Percentiles rank a stretch among this genome's conserved stretches.
These are phyloP conservation scores for human DNA, from an alignment of 2,113 vertebrate genomes.

Conservation along the genomic window DNA sequence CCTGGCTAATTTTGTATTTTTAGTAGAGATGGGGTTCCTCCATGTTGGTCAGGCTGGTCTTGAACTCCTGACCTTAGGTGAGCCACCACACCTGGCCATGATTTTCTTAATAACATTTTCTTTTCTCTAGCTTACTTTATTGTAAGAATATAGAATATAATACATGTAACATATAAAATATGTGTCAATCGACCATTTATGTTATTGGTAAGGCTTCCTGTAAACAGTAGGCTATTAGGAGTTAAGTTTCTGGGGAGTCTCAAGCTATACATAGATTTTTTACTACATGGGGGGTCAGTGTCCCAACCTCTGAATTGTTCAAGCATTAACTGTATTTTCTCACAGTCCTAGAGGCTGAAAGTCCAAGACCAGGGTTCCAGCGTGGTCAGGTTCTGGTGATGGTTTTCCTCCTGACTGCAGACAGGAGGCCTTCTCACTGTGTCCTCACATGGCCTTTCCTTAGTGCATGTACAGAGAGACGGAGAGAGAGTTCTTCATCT, in stretches of 20 bases:
- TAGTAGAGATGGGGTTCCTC: too few relatives aligned
- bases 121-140: neutral
- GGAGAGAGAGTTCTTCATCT: neutral
- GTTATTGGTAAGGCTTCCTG: neutral
- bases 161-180: neutral
- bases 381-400: neutral
- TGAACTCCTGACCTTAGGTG: too few relatives aligned
- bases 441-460: neutral
- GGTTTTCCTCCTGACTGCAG: neutral
- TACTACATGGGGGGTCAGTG: neutral
- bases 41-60: too few relatives aligned
- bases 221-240: neutral
- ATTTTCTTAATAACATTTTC: neutral
- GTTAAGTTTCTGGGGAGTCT: neutral
- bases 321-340: neutral
- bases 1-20: too few relatives aligned
- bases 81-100: neutral
- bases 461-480: fast-evolving
- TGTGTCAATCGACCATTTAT: neutral
- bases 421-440: neutral
- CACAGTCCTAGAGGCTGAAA: neutral
- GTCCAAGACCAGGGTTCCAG: neutral
- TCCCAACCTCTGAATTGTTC: neutral
- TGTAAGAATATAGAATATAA: neutral
- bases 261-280: neutral